These are phyloP conservation scores for Clostera curtula DNA, from an alignment of 2,888 invertebrate species.

Conservation along the genomic window DNA sequence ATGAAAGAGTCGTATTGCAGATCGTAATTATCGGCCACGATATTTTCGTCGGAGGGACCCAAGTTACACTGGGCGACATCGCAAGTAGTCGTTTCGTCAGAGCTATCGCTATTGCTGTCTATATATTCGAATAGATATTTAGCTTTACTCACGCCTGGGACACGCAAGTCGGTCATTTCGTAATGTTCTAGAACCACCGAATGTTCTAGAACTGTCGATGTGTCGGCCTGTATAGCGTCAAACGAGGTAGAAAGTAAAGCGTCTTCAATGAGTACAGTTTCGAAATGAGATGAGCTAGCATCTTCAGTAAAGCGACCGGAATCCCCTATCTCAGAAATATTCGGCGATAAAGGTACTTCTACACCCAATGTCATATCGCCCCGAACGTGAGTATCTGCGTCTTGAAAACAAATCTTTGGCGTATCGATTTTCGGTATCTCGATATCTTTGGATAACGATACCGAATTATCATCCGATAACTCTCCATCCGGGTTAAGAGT, in stretches of 20 bases:
- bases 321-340: constrained; percentile 53
- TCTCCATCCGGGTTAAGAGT: constrained; percentile 60
- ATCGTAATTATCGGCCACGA: constrained; percentile 51
- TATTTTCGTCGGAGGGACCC: constrained; percentile 34
- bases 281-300: constrained; percentile 50
- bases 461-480: constrained; percentile 53
- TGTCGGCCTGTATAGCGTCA: constrained; percentile 48
- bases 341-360: constrained; percentile 43
- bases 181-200: constrained; percentile 22
- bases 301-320: constrained; percentile 64
- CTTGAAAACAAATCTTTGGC: constrained; percentile 24
- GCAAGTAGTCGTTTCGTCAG: constrained; percentile 54
- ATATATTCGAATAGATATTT: constrained; percentile 48
- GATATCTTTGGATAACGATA: constrained; percentile 34
- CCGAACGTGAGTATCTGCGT: constrained; percentile 29
- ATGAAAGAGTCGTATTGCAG: constrained; percentile 69
- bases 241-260: constrained; percentile 57
- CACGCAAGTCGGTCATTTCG: constrained; percentile 26
- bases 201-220: constrained; percentile 22
- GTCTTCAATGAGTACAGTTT: constrained; percentile 44
- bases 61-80: constrained; percentile 32
- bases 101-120: constrained; percentile 54
- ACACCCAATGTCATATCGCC: constrained; percentile 37
- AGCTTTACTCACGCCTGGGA: constrained; percentile 13
- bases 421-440: constrained; percentile 22